These are phyloP conservation scores for Heliocidaris tuberculata DNA, from an alignment of 35 echinoderm and acorn worm genomes.

Conservation along the genomic window DNA sequence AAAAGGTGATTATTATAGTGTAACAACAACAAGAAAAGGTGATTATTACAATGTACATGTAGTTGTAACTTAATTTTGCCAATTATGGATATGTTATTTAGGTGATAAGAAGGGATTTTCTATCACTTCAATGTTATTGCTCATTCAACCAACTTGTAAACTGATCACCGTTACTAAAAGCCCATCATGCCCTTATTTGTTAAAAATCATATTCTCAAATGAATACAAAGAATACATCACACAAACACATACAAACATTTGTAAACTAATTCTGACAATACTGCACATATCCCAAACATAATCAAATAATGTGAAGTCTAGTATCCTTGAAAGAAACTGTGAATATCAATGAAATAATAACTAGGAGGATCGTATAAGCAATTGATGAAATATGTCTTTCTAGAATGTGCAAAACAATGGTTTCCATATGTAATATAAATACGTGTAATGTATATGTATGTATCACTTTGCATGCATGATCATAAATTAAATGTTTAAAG, in stretches of 20 bases:
- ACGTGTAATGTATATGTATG: no score
- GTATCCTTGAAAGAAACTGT: background rate
- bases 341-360: background rate
- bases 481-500: no score
- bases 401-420: no score
- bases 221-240: background rate
- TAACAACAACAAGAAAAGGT: no score
- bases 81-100: background rate
- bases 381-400: no score
- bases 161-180: background rate
- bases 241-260: background rate
- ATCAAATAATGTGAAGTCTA: background rate
- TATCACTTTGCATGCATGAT: no score
- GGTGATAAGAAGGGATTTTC: background rate
- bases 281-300: conserved; percentile 1
- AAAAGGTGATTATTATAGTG: no score
- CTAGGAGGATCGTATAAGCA: no score
- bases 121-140: background rate
- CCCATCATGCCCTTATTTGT: background rate
- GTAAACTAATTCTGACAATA: background rate
- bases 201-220: background rate
- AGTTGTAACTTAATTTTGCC: background rate
- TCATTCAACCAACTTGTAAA: background rate
- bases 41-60: background rate
- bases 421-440: no score